Conservation (phyloP, 2,797 vertebrate species). For the Sphaeramia orbicularis region DNA sequence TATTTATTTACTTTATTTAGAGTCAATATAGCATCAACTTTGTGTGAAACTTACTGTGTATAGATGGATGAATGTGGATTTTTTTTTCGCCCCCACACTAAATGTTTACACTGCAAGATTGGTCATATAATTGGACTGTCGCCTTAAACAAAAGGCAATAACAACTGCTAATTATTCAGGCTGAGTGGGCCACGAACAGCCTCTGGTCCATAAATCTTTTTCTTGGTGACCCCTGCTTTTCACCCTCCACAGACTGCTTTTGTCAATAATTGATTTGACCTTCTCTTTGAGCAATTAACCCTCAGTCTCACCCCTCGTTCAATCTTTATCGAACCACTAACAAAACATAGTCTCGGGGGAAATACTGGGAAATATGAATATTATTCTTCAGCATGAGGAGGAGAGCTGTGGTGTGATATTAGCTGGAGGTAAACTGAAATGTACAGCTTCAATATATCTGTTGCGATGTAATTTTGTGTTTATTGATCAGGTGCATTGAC, state of each 20-base stretch:
- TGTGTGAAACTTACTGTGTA: no score
- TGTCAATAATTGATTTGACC: conserved; percentile 68
- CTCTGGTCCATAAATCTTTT: conserved; percentile 32
- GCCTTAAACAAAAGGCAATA: conserved; percentile 8
- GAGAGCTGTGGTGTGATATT: conserved; percentile 7
- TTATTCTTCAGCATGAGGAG: conserved; percentile 40
- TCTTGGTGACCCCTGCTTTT: conserved; percentile 37
- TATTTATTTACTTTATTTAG: no score
- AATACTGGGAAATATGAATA: conserved; percentile 35
- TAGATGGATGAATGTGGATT: no score
- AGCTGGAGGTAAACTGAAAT: conserved; percentile 19
- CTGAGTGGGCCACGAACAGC: not conserved
- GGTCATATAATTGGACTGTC: not conserved
- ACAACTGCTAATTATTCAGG: conserved; percentile 1
- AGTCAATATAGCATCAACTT: no score
- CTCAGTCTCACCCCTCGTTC: conserved; percentile 49
- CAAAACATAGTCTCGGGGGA: conserved; percentile 44
- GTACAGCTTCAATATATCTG: conserved; percentile 2
- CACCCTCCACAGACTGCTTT: conserved; percentile 18
- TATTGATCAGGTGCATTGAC: conserved; percentile 62
- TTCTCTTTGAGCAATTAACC: conserved; percentile 73
- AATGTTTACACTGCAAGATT: not conserved
- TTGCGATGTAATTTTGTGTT: conserved; percentile 53
- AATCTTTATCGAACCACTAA: conserved; percentile 50
- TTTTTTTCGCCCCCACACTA: no score